These are phyloP conservation scores for Pseudococcus viburni DNA, from an alignment of 2,888 invertebrate genomes.

Conservation along the genomic window DNA sequence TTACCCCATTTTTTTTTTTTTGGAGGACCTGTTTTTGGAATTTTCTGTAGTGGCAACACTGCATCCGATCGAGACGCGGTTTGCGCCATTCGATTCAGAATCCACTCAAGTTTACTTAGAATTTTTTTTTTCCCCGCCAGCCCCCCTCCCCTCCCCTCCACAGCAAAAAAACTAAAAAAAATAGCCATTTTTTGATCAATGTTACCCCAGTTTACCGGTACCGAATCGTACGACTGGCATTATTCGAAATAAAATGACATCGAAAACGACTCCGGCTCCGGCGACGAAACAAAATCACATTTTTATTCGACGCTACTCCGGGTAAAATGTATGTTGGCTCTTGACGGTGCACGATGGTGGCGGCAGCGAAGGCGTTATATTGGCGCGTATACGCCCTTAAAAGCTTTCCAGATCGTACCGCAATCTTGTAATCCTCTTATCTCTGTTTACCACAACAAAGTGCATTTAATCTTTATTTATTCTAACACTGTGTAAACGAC, in stretches of 20 bases:
- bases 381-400: constrained; percentile 36
- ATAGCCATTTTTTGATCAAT: too few relatives aligned
- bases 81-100: too few relatives aligned
- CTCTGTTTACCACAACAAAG: constrained; percentile 42
- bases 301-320: neutral
- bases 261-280: neutral
- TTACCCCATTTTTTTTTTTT: too few relatives aligned
- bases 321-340: neutral
- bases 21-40: too few relatives aligned
- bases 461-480: constrained; percentile 52
- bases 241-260: neutral
- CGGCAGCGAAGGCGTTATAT: neutral
- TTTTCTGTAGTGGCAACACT: too few relatives aligned
- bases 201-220: too few relatives aligned
- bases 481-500: constrained; percentile 37
- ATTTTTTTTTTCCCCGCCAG: too few relatives aligned
- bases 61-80: too few relatives aligned
- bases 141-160: too few relatives aligned
- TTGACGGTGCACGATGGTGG: neutral
- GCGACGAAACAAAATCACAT: neutral
- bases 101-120: too few relatives aligned
- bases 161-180: too few relatives aligned
- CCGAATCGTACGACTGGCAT: too few relatives aligned
- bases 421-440: constrained; percentile 52
- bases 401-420: constrained; percentile 44